A percentile compares a stretch with the other conserved stretches of the same genome.
These are phyloP conservation scores for Tolypeutes matacus DNA, from an alignment of 2,797 vertebrate genomes.

Conservation along the genomic window DNA sequence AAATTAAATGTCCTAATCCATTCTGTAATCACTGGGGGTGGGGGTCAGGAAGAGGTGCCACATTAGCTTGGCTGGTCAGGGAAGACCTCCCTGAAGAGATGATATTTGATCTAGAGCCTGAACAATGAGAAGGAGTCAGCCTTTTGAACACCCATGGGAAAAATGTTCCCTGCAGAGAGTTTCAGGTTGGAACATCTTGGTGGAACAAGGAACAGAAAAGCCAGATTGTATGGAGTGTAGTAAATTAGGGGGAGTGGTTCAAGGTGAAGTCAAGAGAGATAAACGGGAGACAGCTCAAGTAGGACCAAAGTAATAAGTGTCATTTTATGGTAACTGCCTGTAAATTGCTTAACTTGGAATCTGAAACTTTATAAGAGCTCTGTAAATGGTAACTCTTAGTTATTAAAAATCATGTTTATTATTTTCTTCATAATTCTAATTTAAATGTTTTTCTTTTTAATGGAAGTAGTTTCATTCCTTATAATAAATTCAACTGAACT, in stretches of 20 bases:
- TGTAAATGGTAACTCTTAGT: background rate
- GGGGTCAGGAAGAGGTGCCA: background rate
- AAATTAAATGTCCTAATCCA: background rate
- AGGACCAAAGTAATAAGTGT: background rate
- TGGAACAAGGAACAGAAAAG: background rate
- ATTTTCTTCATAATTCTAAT: constrained; percentile 16
- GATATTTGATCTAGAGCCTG: background rate
- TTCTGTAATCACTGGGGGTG: background rate
- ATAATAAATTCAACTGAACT: constrained; percentile 5
- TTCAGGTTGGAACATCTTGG: background rate
- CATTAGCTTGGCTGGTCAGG: background rate
- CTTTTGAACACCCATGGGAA: background rate
- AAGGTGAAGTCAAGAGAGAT: background rate
- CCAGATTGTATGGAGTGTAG: background rate
- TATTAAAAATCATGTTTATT: constrained; percentile 23
- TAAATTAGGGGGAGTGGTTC: background rate
- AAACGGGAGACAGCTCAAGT: background rate
- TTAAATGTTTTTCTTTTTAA: background rate
- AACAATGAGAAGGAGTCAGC: background rate
- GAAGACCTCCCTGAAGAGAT: background rate
- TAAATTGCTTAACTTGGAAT: background rate
- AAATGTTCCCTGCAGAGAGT: background rate
- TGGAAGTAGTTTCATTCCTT: background rate
- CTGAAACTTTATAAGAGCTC: constrained; percentile 26
- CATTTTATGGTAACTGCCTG: background rate